Evolutionary conservation across 2,888 invertebrate species (phyloP).

Genomic region (Leptarthrus brevirostris): DNA sequence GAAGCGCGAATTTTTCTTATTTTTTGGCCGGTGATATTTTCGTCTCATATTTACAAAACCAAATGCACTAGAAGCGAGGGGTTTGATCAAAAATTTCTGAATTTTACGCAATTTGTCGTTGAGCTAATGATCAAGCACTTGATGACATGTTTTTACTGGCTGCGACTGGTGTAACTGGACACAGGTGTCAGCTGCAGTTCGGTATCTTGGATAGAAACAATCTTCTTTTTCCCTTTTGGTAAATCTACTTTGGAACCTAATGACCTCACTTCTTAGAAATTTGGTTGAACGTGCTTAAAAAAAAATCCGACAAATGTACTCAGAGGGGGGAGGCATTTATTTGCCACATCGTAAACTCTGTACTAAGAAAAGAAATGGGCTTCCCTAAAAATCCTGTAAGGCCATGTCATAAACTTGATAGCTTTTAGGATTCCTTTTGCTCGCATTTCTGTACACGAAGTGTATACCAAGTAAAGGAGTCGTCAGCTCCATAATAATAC

Average conservation of each 20-base stretch:
- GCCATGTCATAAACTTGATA: neutral
- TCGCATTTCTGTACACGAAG: neutral
- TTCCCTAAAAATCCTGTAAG: neutral
- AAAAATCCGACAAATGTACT: too few species aligned
- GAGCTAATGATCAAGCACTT: neutral
- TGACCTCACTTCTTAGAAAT: too few species aligned
- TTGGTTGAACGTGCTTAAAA: too few species aligned
- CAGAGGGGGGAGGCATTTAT: too few species aligned
- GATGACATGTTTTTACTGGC: neutral
- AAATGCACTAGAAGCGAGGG: neutral
- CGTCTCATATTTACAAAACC: neutral
- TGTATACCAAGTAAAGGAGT: neutral
- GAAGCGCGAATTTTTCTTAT: neutral
- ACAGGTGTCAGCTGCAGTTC: neutral
- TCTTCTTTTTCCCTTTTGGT: neutral
- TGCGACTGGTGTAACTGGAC: slow-evolving; percentile 2
- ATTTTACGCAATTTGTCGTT: neutral
- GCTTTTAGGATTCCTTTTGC: neutral
- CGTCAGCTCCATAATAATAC: slow-evolving; percentile 31
- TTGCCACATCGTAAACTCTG: slow-evolving; percentile 1
- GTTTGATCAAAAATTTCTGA: neutral
- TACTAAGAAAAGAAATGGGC: neutral
- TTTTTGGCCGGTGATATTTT: neutral
- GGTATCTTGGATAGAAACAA: neutral
- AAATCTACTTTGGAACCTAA: too few species aligned